Evolutionary conservation across 2,888 invertebrate species (phyloP).

Genomic region (Pimpla rufipes): DNA sequence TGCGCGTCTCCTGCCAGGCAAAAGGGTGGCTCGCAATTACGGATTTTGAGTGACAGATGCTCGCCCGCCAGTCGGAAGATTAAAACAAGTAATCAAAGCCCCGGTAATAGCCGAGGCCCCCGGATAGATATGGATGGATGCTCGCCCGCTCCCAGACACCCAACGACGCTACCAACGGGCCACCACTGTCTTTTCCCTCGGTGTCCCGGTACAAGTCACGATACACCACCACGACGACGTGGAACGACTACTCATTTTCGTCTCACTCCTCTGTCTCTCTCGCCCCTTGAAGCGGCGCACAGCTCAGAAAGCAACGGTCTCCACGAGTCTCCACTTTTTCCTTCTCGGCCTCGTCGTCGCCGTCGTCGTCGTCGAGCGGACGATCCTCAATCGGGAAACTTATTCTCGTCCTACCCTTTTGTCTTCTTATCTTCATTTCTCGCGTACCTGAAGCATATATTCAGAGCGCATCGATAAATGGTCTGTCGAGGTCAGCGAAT

Average conservation of each 20-base stretch:
- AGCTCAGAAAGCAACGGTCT: conserved; percentile 51
- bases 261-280: conserved; percentile 42
- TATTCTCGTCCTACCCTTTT: conserved; percentile 33
- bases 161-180: conserved; percentile 44
- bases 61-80: conserved; percentile 85
- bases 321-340: conserved; percentile 61
- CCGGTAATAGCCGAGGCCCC: conserved; percentile 76
- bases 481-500: too few relatives aligned
- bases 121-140: conserved; percentile 84
- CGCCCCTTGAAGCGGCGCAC: conserved; percentile 45
- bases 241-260: conserved; percentile 66
- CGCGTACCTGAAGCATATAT: conserved; percentile 8
- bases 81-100: conserved; percentile 86
- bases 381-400: conserved; percentile 56
- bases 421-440: conserved; percentile 45
- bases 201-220: conserved; percentile 63
- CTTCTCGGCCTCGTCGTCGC: conserved; percentile 53
- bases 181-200: conserved; percentile 57
- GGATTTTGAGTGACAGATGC: conserved; percentile 85
- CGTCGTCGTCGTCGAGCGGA: conserved; percentile 47
- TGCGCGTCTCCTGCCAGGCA: conserved; percentile 61
- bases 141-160: conserved; percentile 72
- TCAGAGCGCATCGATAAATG: neutral
- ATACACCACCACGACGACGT: conserved; percentile 64
- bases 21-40: conserved; percentile 83